Evolutionary conservation across 2,888 invertebrate species (phyloP), one percentile per base, ranked within the genome.

Genomic region (Nymphalis polychloros): DNA sequence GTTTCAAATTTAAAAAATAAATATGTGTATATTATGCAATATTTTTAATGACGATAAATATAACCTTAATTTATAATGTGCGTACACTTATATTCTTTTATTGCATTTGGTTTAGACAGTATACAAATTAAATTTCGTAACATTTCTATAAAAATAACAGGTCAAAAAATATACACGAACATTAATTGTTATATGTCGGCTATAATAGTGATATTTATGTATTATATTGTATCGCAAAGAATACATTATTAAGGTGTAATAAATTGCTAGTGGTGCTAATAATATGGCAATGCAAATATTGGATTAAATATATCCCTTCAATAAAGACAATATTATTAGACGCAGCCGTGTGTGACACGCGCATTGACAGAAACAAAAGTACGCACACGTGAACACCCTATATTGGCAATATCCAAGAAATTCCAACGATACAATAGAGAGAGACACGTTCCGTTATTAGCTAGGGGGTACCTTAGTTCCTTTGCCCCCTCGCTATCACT

Each of bases 321-420:
- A 75, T 75, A 76, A 73, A 74, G 72, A 71, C 72, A 75, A 73
- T 71, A 77, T 77, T 74, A 77, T 77, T 72, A 73, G 66, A 75
- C 63, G 67, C 75, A 78, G 73, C 67, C 73, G 76, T 75, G 76
- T 77, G 81, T 46, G 65, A 65, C 65, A 79, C 79, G 65, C 72
- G 70, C 83, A 84, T 80, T 83, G 82, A 83, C 80, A 85, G 85
- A 89, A 88, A 91, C 89, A 88, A 90, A 88, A 89, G 83, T 81
- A 83, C 78, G 77, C 82, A 83, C 88, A 87, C 88, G 88, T 86
- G 88, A 88, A 83, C 87, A 83, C 82, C 81, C 82, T 82, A 86
- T 90, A 92, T 91, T 91, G 90, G 85, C 90, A 91, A 92, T 92
- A 91, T 89, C 88, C 87, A 89, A 89, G 91, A 88, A 88, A 87